Evolutionary conservation across 2,113 vertebrate species (phyloP), one percentile per base, ranked within the genome.

Genomic region (Ceyx margarethae): DNA sequence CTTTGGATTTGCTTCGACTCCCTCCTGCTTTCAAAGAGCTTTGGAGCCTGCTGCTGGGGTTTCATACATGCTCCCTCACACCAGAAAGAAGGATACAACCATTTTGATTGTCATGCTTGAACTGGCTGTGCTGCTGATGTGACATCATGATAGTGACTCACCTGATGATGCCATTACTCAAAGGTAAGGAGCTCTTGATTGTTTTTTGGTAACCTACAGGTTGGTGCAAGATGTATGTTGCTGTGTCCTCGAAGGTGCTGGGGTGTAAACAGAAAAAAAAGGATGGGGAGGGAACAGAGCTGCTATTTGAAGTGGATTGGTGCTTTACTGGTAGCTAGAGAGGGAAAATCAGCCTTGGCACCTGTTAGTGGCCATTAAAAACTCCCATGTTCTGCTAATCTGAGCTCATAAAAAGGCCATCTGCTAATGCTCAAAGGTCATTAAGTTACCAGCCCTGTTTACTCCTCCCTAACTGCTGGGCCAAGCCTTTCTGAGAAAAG

Each of bases 361-460:
- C 98, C 97, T 97, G 96, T 93, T 97, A 96, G 84, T 43, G 85
- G 93, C 92, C 92, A 96, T 97, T 97, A 97, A 97, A 96, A 97
- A 91, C 76, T 88, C 86, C 92, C 94, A 54, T 97, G 97, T 97
- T 96, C 95, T 91, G 89, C 95, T 98, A 97, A 98, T 97, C 97
- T 97, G 90, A 90, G 97, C 97, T 97, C 91, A 3, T 97, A 97
- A 97, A 98, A 98, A 97, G 97, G 97, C 97, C 97, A 97, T 97
- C 97, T 98, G 97, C 95, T 97, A 97, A 97, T 97, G 96, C 97
- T 97, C 97, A 97, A 97, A 98, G 97, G 97, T 97, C 97, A 97
- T 97, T 97, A 97, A 96, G 96, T 95, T 97, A 97, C 96, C 96
- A 96, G 94, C 56, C 94, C 8, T 97, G 91, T 98, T 97, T 97